Evolutionary conservation across 2,888 invertebrate species (phyloP).

Genomic region (Dryadula phaetusa): DNA sequence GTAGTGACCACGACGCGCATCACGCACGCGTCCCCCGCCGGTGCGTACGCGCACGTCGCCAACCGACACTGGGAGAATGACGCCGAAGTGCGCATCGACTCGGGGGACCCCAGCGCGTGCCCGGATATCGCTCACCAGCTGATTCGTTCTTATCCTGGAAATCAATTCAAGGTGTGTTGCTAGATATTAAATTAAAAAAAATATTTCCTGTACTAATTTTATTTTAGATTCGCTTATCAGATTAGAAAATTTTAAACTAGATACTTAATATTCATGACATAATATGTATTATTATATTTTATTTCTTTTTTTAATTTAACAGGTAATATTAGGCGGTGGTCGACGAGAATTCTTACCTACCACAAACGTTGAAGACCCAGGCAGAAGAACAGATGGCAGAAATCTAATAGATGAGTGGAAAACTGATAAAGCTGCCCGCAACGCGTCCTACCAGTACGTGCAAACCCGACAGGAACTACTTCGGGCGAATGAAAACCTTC

Average conservation of each 20-base stretch:
- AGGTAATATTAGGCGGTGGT: conserved; percentile 90
- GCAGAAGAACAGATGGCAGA: conserved; percentile 82
- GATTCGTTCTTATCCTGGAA: conserved; percentile 85
- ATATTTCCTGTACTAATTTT: not conserved
- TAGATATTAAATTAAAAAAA: not conserved
- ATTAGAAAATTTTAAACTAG: not conserved
- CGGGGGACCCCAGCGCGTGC: conserved; percentile 78
- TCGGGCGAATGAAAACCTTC: conserved; percentile 63
- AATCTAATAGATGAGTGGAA: conserved; percentile 88
- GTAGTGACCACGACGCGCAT: conserved; percentile 90
- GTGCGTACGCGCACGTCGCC: conserved; percentile 86
- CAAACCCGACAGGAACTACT: conserved; percentile 85
- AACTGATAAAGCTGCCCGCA: conserved; percentile 63
- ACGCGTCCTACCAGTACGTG: conserved; percentile 74
- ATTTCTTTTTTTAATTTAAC: not conserved
- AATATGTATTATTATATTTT: not conserved
- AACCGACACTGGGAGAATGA: conserved; percentile 89
- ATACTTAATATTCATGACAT: not conserved
- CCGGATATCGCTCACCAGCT: conserved; percentile 90
- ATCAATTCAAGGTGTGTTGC: conserved; percentile 85
- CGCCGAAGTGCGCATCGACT: conserved; percentile 67
- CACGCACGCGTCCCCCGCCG: conserved; percentile 91
- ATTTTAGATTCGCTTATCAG: not conserved
- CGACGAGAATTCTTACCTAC: conserved; percentile 85
- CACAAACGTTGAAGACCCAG: conserved; percentile 70